These are phyloP conservation scores for Scomberomorus guttatus DNA, from an alignment of 2,797 vertebrate species.

Conservation along the genomic window DNA sequence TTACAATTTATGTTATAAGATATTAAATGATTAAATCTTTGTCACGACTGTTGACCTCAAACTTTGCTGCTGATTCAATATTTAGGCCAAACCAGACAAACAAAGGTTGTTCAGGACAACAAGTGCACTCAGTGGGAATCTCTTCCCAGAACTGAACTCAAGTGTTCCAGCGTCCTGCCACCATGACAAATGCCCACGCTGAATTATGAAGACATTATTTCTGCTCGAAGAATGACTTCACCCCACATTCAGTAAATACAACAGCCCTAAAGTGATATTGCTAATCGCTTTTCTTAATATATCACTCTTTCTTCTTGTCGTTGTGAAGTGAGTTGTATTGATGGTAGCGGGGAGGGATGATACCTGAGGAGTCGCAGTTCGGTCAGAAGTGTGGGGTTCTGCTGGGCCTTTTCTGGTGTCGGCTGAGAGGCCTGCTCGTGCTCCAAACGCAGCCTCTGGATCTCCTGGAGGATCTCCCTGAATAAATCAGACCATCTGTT, in stretches of 20 bases:
- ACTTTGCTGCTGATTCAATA: conserved; percentile 31
- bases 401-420: conserved; percentile 96
- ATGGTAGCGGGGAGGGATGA: neutral
- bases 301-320: neutral
- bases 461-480: conserved; percentile 97
- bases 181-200: conserved; percentile 47
- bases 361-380: conserved; percentile 95
- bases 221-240: conserved; percentile 42
- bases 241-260: conserved; percentile 27
- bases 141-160: conserved; percentile 50
- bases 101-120: conserved; percentile 46
- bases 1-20: conserved; percentile 1
- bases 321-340: neutral
- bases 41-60: conserved; percentile 10
- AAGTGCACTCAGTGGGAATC: conserved; percentile 30
- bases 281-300: neutral
- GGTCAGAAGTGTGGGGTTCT: conserved; percentile 95
- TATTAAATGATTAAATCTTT: neutral
- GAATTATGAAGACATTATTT: conserved; percentile 49
- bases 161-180: conserved; percentile 51
- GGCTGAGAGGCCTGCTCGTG: conserved; percentile 97
- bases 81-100: conserved; percentile 39
- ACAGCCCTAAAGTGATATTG: conserved; percentile 9
- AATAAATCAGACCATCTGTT: neutral
- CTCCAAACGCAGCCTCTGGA: conserved; percentile 95